Conservation (phyloP, 2,888 invertebrate genomes). For the Baronia brevicornis region DNA sequence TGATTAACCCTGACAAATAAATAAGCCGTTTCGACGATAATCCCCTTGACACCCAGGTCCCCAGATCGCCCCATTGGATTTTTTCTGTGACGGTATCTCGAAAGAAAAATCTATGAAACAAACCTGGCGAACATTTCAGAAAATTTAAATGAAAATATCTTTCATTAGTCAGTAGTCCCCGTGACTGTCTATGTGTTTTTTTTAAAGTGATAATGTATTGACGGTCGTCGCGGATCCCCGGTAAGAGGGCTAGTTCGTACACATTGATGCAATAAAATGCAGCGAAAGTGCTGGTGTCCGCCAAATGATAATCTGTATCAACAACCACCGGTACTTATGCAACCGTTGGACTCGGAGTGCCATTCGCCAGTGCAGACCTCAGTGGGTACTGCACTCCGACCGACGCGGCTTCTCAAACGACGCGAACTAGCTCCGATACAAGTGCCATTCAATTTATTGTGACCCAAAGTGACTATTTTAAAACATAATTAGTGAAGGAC, state of each 20-base stretch:
- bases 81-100: no score
- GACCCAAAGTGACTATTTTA: no score
- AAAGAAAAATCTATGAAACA: no score
- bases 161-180: not conserved
- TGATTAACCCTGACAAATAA: no score
- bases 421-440: no score
- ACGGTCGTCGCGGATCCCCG: slow-evolving; percentile 4
- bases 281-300: slow-evolving; percentile 72
- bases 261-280: slow-evolving; percentile 36
- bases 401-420: no score
- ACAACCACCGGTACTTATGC: slow-evolving; percentile 57
- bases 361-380: slow-evolving; percentile 30
- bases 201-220: not conserved
- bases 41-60: no score
- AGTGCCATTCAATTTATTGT: no score
- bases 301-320: slow-evolving; percentile 74
- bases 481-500: no score
- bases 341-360: slow-evolving; percentile 40
- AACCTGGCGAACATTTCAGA: no score
- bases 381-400: slow-evolving; percentile 40
- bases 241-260: slow-evolving; percentile 23
- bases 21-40: no score
- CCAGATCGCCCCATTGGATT: no score
- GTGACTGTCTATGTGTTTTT: slow-evolving; percentile 1
- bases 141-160: not conserved